A percentile compares a stretch with the other conserved stretches of the same genome.
Conservation (phyloP, 2,113 vertebrate species). For the Passer montanus region DNA sequence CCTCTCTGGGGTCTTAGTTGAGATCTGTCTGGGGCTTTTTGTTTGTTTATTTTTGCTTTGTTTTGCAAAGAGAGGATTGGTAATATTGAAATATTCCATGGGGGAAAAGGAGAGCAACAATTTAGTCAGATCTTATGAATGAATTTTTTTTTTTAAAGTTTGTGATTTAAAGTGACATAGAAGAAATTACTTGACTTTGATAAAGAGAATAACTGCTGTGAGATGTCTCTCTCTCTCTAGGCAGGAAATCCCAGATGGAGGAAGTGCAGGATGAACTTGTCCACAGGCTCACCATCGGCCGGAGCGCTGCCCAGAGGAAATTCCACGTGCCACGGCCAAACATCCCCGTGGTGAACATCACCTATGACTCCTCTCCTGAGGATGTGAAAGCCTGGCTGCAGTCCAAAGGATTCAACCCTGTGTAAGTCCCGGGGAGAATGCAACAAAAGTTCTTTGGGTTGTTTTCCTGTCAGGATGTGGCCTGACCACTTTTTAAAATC, state of each 20-base stretch:
- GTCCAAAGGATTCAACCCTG: slow-evolving; percentile 90
- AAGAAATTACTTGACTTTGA: neutral
- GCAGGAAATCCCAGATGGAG: slow-evolving; percentile 97
- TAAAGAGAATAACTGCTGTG: neutral
- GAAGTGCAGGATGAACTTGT: slow-evolving; percentile 95
- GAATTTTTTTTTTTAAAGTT: neutral
- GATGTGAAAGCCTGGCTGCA: slow-evolving; percentile 88
- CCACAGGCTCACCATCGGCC: slow-evolving; percentile 90
- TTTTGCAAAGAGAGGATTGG: neutral
- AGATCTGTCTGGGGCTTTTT: accelerated
- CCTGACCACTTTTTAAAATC: neutral
- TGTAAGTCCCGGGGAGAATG: slow-evolving; percentile 76
- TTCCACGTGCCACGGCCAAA: slow-evolving; percentile 79
- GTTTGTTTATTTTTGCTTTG: neutral
- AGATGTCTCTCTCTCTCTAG: slow-evolving; percentile 47
- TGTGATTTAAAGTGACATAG: accelerated
- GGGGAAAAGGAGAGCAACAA: neutral
- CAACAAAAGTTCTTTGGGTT: neutral
- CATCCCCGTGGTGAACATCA: slow-evolving; percentile 77
- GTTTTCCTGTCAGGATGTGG: neutral
- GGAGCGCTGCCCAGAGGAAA: slow-evolving; percentile 87
- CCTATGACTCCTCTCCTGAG: slow-evolving; percentile 83
- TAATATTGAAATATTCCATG: neutral
- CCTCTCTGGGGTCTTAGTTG: neutral
- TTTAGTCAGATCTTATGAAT: neutral